phyloP scores from a whole-genome alignment of 2,113 vertebrate genomes.

The Panthera tigris region DNA sequence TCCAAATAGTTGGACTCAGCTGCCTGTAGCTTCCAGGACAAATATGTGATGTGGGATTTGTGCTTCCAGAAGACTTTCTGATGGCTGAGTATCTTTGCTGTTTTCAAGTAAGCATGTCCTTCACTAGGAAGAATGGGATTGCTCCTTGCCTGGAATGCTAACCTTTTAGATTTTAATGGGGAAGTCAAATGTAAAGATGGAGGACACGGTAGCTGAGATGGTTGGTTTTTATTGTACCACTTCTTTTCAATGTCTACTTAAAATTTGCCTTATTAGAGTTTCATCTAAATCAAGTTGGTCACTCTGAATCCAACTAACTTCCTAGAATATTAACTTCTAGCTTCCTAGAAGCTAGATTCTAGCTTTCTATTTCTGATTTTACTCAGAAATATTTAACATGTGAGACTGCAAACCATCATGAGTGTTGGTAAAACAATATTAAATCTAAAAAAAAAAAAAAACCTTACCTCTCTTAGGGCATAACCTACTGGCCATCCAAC shows the following conservation, averaged over 20 bases:
- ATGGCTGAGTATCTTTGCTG: background rate
- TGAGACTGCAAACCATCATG: background rate
- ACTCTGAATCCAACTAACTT: background rate
- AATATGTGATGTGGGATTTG: background rate
- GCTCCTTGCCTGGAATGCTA: background rate
- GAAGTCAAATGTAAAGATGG: background rate
- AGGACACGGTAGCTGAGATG: background rate
- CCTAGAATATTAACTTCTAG: background rate
- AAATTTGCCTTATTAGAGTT: background rate
- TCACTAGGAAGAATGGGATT: background rate
- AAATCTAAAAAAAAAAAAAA: background rate
- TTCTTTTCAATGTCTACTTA: conserved; percentile 6
- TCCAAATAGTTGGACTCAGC: background rate
- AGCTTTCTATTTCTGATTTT: background rate
- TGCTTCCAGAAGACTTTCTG: conserved; percentile 12
- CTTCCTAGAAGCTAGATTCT: background rate
- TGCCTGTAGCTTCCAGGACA: background rate
- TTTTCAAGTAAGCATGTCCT: background rate
- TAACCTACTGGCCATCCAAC: background rate
- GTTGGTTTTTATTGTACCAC: background rate
- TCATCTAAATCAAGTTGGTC: background rate
- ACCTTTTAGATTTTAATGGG: background rate
- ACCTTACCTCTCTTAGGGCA: background rate
- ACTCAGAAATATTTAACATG: background rate
- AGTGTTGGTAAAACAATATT: background rate